Evolutionary conservation across 1,140 invertebrate species (phyloP), one percentile per base, ranked within the genome.

Genomic region (Maniola jurtina): DNA sequence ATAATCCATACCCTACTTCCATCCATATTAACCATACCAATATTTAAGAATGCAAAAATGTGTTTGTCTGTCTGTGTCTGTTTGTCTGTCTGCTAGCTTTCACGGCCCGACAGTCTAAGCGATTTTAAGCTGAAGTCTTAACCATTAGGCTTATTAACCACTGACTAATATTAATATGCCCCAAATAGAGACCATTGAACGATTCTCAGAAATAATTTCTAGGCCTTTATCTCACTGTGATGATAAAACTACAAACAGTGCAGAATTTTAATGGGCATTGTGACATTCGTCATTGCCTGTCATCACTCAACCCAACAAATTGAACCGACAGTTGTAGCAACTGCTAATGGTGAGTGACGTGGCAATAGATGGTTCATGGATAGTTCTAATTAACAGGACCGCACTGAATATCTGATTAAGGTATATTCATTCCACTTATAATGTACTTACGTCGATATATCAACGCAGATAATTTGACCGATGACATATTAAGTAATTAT

Each of bases 291-390:
- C 56, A 64, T 64, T 60, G 16, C 42, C 58, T 62, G 54, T 71
- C 60, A 63, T 66, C 60, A 66, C 40, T 63, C 60, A 60, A 61
- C 40, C 60, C 56, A 54, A 70, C 52, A 63, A 70, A 70, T 66
- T 61, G 68, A 54, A 61, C 33, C 47, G 62, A 67, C 62, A 68
- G 50, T n/a, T 67, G 61, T 58, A 10, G 11, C 61, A 40, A 64
- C 61, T n/a, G n/a, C n/a, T 71, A 64, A 71, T 71, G 55, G 61
- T 67, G 69, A 66, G 33, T 61, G 70, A 64, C 65, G 36, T 61
- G 15, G 16, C 9, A 60, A 71, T 67, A 48, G 62, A 68, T 61
- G 54, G 35, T 34, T 36, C 33, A 71, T 67, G 36, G 58, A 68
- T 61, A 45, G 35, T 34, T 36, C 33, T 64, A 67, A 71, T 71